Evolutionary conservation across 53 echinoderm and acorn worm genomes (phyloP), one percentile per base, ranked within the genome.

Genomic region (Paracentrotus lividus): DNA sequence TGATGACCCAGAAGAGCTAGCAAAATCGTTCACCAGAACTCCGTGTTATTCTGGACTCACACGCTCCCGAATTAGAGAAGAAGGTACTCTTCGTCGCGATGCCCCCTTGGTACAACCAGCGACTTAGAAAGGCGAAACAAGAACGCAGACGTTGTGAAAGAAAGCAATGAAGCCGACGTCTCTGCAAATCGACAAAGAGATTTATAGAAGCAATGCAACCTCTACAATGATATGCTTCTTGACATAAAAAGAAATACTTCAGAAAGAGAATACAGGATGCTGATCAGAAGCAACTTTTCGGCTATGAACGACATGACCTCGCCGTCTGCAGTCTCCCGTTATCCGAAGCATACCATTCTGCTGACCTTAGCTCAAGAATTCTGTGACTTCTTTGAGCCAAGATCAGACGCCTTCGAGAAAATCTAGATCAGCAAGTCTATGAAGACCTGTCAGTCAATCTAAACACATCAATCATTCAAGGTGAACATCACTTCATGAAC

Each of bases 11-110:
- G 58, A 85, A 42, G 33, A 78, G 29, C 47, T 49, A 29, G 85
- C 38, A 15, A 47, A 78, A 23, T 57, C 27, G 66, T 94, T 47
- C 27, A 43, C 32, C 27, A 38, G 94, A 90, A 45, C 90, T 94
- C 20, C 57, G 61, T 21, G 23, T 14, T 31, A 88, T 86, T 86
- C 78, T 95, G 8, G 95, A 95, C 49, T 21, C 53, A 14, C 95
- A 95, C 77, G 95, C 95, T 76, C 95, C 95, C 3, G 60, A 88
- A 43, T 8, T 42, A 38, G 88, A 95, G 87, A 86, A 86, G 78
- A 93, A 29, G 18, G 24, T 31, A 88, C 76, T 59, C 77, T 95
- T n/a, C 95, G 95, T 29, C 49, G 77, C 9, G 77, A 95, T 47
- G 95, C 81, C 43, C 6, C 95, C 93, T 2, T 95, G 49, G 93